These are phyloP conservation scores for Poecilia wingei DNA, from an alignment of 2,797 vertebrate genomes.

Conservation along the genomic window DNA sequence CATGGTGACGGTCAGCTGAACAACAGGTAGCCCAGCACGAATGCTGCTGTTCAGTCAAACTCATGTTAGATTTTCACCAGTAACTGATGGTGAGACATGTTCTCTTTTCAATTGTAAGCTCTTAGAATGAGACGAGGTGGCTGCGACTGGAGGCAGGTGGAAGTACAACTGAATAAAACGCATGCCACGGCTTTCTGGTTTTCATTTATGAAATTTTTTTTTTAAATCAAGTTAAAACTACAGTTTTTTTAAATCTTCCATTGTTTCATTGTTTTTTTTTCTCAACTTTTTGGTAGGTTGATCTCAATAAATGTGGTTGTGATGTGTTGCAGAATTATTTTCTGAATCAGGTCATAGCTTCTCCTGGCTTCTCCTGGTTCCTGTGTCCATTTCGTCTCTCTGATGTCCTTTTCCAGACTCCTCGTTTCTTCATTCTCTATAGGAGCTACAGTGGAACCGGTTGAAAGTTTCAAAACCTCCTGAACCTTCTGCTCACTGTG, in stretches of 20 bases:
- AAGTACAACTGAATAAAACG: no score
- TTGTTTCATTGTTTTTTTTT: no score
- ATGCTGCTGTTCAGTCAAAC: neutral
- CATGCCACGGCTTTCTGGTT: no score
- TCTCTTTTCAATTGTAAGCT: no score
- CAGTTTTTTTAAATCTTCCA: no score
- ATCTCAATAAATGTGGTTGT: neutral
- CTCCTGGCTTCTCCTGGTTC: neutral
- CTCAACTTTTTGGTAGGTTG: no score
- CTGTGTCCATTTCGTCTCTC: neutral
- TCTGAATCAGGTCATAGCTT: neutral
- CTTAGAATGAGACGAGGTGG: no score
- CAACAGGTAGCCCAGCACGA: constrained; percentile 79
- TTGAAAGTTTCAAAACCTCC: neutral
- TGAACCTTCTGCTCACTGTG: neutral
- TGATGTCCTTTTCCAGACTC: neutral
- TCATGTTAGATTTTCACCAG: neutral
- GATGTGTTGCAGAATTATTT: neutral
- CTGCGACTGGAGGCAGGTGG: no score
- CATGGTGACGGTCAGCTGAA: constrained; percentile 64
- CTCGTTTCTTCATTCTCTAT: neutral
- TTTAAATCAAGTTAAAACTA: no score
- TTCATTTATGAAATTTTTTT: no score
- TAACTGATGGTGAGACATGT: neutral
- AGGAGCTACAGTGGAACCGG: neutral